Base-by-base conservation (phyloP, 2,888 invertebrate species). In the Drosophila borborema region DNA sequence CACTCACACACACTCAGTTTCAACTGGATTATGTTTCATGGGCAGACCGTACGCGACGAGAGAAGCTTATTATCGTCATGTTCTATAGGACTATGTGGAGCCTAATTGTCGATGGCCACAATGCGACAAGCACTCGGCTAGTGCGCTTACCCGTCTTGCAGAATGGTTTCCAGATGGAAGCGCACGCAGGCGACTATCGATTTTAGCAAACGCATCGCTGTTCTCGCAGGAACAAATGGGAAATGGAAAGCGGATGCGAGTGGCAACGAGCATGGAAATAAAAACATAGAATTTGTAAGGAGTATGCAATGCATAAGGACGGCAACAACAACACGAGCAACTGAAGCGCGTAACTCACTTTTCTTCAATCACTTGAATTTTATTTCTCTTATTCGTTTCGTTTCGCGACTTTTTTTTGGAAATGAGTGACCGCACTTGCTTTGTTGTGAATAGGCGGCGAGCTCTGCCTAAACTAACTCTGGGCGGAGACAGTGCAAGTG, bases 201-300 rank as follows among this genome's bases (percentile, higher is more conserved):
- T 89, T 91, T 91, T 60, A 86, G 53, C 62, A 80, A 64, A 61
- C 68, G 75, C 78, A 75, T 80, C 80, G 77, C 82, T 80, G 65
- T 31, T 34, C 38, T 34, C 38, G 48, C 43, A 18, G 23, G n/a
- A 38, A 43, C 41, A 55, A 67, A 40, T 64, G 34, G 18, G 73
- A 74, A 67, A 67, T 23, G 38, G 48, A 58, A 6, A 38, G 14
- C 14, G 38, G 14, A 38, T 38, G 38, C 38, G 5, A 38, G 14
- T 38, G 31, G 31, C 14, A 18, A 20, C 40, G 9, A 41, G 31
- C 34, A n/a, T 53, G 40, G n/a, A 48, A 55, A 51, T 18, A 62
- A 14, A 31, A 45, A 49, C 48, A 54, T 41, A 20, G 38, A 79
- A 56, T 55, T 45, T 51, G 61, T 62, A 64, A 51, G 59, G 41